Conservation (phyloP, 2,888 invertebrate species). For the Meteorus cinctellus region DNA sequence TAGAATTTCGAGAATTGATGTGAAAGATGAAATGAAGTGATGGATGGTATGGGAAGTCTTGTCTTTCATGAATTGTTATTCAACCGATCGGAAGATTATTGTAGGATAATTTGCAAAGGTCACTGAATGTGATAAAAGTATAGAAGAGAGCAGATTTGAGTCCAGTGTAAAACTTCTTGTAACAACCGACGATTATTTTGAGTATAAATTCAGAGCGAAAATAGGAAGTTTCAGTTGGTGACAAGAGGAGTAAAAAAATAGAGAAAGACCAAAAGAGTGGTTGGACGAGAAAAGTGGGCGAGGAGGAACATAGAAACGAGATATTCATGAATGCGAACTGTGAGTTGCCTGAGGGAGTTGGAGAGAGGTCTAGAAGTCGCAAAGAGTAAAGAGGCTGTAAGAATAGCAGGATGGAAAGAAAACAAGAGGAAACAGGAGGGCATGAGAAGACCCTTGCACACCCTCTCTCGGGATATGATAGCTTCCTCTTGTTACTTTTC, state of each 20-base stretch:
- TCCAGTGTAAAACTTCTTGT: background rate
- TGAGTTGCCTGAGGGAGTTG: slow-evolving; percentile 27
- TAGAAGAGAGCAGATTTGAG: background rate
- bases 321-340: background rate
- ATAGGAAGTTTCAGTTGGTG: slow-evolving; percentile 12
- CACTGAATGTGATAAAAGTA: background rate
- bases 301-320: background rate
- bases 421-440: background rate
- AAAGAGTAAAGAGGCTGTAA: slow-evolving; percentile 4
- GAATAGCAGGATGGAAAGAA: background rate
- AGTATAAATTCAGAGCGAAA: background rate
- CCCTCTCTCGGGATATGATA: slow-evolving; percentile 28
- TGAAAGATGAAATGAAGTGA: background rate
- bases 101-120: background rate
- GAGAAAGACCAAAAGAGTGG: background rate
- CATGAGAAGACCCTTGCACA: slow-evolving; percentile 19
- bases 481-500: slow-evolving; percentile 25
- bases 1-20: no score
- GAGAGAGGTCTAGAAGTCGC: slow-evolving; percentile 33
- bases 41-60: background rate
- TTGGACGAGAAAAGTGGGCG: slow-evolving; percentile 1
- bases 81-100: slow-evolving; percentile 26
- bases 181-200: background rate
- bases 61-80: slow-evolving; percentile 13
- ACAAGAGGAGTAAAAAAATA: background rate